Evolutionary conservation across 2,888 invertebrate species (phyloP), one percentile per base, ranked within the genome.

Genomic region (Ophion costatus): DNA sequence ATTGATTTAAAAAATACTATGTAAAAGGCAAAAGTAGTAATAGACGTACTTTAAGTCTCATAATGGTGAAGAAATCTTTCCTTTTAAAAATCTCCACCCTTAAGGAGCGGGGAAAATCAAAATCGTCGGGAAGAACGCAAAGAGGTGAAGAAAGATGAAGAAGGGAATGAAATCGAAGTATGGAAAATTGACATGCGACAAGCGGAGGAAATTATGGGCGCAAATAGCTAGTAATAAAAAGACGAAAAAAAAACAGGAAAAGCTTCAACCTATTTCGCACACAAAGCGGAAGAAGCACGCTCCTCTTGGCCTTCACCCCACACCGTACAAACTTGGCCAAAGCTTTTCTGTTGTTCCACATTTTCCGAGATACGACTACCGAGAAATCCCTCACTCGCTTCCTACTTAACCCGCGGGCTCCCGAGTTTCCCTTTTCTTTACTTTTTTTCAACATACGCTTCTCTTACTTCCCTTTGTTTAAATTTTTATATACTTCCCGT

Each of bases 391-490:
- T 38, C 45, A 20, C 67, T 78, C 74, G 22, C 76, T 56, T 75
- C 80, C 71, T 82, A 82, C 79, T 85, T 76, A 85, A 69, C 79
- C 80, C 70, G 74, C 66, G 69, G 74, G 78, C 82, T 82, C 57
- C 57, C 74, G 45, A 67, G 24, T 33, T 83, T 42, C 56, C 83
- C 67, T 78, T 51, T 66, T 76, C 59, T 29, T 69, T 64, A 71
- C 67, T 66, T 71, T 80, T 59, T 59, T n/a, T 51, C 42, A n/a
- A 22, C 57, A 57, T 67, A n/a, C 75, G 45, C 75, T 83, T 10
- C 57, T 42, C 33, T 61, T 76, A 67, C 63, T 76, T 57, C 71
- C 71, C 69, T 81, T 74, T 73, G 56, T 83, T 82, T 82, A 80
- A 76, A 80, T 67, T 76, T 79, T 84, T 82, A 75, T 76, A 82